Percentiles rank a stretch among this genome's conserved stretches.
These are phyloP conservation scores for Cephalotes varians DNA, from an alignment of 2,888 invertebrate genomes.

Conservation along the genomic window DNA sequence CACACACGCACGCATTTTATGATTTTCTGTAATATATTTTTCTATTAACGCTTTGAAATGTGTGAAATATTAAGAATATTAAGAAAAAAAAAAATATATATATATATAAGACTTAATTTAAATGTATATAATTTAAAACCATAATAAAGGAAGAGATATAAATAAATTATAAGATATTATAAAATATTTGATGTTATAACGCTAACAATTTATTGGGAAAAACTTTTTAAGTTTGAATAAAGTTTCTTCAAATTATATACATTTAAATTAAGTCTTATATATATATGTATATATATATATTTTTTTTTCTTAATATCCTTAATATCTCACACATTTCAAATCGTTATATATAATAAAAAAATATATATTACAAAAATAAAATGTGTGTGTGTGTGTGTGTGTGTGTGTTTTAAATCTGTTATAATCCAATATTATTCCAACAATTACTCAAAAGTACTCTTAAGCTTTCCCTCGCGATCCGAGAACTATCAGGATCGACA, in stretches of 20 bases:
- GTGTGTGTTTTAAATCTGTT: background rate
- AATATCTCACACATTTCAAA: background rate
- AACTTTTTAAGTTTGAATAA: too few relatives aligned
- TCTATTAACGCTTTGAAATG: background rate
- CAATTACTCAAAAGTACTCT: background rate
- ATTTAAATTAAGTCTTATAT: background rate
- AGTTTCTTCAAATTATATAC: too few relatives aligned
- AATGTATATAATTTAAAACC: too few relatives aligned
- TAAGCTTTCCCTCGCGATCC: conserved; percentile 6
- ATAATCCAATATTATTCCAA: background rate
- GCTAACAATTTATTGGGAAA: too few relatives aligned
- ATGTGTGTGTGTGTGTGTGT: background rate
- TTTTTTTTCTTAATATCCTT: background rate
- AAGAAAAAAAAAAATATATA: background rate
- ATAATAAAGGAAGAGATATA: too few relatives aligned
- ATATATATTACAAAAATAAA: background rate
- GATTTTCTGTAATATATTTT: background rate
- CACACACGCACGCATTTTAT: background rate
- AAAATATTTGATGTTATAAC: too few relatives aligned
- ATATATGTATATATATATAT: too few relatives aligned
- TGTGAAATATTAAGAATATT: background rate
- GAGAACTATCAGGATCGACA: background rate
- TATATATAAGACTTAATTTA: background rate
- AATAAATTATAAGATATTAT: too few relatives aligned
- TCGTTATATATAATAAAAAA: background rate